Conservation (phyloP, 1,140 invertebrate genomes). For the Teleopsis dalmanni region DNA sequence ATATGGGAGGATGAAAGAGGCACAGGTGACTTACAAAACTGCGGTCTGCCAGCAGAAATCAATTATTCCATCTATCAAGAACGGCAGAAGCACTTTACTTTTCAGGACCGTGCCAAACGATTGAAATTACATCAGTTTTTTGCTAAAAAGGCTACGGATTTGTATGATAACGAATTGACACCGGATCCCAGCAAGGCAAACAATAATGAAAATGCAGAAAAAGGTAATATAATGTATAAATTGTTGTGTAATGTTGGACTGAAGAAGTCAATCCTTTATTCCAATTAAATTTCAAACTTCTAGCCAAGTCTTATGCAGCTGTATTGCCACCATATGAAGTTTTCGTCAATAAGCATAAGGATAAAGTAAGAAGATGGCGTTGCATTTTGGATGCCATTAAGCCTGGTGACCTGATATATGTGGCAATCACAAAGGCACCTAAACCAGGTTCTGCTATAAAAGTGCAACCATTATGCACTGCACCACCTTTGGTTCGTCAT, state of each 20-base stretch:
- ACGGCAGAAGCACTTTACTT: constrained; percentile 65
- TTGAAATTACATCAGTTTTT: constrained; percentile 76
- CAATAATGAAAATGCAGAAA: neutral
- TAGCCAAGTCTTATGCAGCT: constrained; percentile 10
- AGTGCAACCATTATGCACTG: constrained; percentile 70
- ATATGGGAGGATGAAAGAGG: constrained; percentile 75
- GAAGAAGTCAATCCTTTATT: neutral
- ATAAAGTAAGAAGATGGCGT: constrained; percentile 27
- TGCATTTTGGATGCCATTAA: constrained; percentile 46
- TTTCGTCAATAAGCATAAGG: constrained; percentile 51
- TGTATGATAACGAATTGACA: constrained; percentile 46
- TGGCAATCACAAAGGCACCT: constrained; percentile 63
- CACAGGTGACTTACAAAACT: constrained; percentile 59
- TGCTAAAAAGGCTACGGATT: constrained; percentile 63
- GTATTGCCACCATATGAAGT: constrained; percentile 73
- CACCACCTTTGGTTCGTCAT: constrained; percentile 65
- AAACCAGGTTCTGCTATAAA: constrained; percentile 50
- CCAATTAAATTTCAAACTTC: constrained; percentile 1
- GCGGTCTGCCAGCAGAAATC: constrained; percentile 56
- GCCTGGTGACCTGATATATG: constrained; percentile 75
- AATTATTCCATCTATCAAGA: constrained; percentile 69
- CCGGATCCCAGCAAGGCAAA: neutral
- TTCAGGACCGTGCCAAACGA: constrained; percentile 74
- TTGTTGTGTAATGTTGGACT: neutral
- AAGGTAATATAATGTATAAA: constrained; percentile 1